phyloP scores from a whole-genome alignment of 2,888 invertebrate species.

The Resseliella maxima region DNA sequence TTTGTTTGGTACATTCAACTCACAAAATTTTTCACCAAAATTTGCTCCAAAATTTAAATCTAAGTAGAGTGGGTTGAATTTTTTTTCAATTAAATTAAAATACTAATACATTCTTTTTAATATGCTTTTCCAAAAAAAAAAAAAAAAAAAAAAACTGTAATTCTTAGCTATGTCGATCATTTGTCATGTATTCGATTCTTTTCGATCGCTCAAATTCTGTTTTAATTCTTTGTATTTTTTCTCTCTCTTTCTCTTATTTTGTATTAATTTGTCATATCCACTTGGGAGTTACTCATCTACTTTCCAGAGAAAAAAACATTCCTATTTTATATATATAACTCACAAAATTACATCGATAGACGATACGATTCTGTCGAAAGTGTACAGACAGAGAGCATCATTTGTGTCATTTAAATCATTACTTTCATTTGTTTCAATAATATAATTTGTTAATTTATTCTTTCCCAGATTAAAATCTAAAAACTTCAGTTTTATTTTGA shows the following conservation, averaged over 20 bases:
- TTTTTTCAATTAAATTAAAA: background rate
- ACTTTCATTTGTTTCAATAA: background rate
- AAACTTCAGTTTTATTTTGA: too few relatives aligned
- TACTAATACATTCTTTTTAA: background rate
- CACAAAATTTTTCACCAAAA: background rate
- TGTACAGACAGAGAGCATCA: constrained; percentile 24
- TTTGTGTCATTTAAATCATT: background rate
- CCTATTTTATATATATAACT: background rate
- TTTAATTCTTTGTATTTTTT: background rate
- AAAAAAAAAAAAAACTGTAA: background rate
- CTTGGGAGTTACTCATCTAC: background rate
- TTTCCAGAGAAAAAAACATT: background rate
- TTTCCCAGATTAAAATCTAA: background rate
- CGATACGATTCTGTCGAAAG: constrained; percentile 39
- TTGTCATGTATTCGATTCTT: background rate
- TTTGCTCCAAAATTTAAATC: background rate
- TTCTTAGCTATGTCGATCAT: background rate
- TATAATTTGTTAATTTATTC: background rate
- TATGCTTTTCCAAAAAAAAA: background rate
- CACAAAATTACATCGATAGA: constrained; percentile 39
- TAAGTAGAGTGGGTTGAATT: background rate
- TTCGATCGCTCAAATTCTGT: background rate
- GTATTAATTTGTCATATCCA: background rate
- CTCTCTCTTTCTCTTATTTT: background rate
- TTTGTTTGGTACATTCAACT: constrained; percentile 39